phyloP scores from a whole-genome alignment of 2,113 vertebrate species.

The Nanorana parkeri region DNA sequence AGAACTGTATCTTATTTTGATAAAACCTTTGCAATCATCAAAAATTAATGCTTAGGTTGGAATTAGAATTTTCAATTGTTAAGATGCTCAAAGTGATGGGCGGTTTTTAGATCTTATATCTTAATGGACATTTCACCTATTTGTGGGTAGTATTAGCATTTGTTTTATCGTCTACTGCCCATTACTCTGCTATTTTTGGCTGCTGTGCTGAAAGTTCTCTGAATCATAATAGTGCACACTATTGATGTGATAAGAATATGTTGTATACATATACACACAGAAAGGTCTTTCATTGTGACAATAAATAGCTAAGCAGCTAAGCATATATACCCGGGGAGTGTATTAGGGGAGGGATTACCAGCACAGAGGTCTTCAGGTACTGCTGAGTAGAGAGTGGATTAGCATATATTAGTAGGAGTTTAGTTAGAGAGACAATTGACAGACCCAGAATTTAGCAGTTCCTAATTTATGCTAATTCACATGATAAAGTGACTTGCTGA shows the following conservation, averaged over 20 bases:
- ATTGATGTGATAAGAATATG: constrained; percentile 32
- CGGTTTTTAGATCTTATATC: too few relatives aligned
- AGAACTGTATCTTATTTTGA: too few relatives aligned
- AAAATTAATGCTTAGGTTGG: too few relatives aligned
- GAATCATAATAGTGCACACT: neutral
- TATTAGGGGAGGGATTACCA: constrained; percentile 55
- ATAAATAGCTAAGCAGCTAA: constrained; percentile 56
- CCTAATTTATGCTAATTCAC: constrained; percentile 58
- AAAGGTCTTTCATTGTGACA: constrained; percentile 29
- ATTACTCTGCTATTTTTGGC: neutral
- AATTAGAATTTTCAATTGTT: too few relatives aligned
- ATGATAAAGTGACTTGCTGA: constrained; percentile 57
- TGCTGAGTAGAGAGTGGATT: constrained; percentile 51
- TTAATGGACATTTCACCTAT: too few relatives aligned
- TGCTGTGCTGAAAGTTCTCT: neutral
- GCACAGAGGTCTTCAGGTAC: constrained; percentile 53
- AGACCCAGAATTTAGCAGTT: constrained; percentile 47
- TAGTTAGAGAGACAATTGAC: constrained; percentile 52
- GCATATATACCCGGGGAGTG: constrained; percentile 50
- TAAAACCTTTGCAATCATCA: too few relatives aligned
- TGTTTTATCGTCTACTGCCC: neutral
- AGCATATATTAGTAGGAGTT: constrained; percentile 56
- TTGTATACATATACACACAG: constrained; percentile 33
- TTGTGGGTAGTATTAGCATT: too few relatives aligned
- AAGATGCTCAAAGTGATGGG: too few relatives aligned